These are phyloP conservation scores for Wasmannia auropunctata DNA, from an alignment of 1,140 invertebrate genomes.

Conservation along the genomic window DNA sequence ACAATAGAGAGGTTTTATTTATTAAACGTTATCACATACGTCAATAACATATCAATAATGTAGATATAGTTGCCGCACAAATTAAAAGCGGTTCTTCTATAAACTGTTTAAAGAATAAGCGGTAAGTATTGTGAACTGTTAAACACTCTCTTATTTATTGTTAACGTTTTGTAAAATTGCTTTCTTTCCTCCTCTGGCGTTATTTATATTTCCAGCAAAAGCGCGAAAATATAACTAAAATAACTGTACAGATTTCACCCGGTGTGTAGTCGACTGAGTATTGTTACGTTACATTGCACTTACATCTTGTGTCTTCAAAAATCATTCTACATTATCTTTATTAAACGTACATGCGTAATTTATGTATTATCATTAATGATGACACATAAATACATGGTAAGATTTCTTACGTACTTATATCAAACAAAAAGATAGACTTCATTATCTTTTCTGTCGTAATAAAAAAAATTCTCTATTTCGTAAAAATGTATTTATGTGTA, in stretches of 20 bases:
- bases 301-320: not conserved
- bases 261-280: not conserved
- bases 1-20: not conserved
- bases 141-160: not conserved
- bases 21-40: conserved; percentile 25
- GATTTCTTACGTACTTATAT: conserved; percentile 17
- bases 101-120: not conserved
- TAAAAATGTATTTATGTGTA: not conserved
- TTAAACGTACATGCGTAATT: not conserved
- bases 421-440: not conserved
- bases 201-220: not conserved
- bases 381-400: not conserved
- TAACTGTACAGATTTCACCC: conserved; percentile 14
- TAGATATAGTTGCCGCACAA: conserved; percentile 11
- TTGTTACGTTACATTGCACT: conserved; percentile 40
- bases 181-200: not conserved
- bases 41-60: not conserved
- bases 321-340: not conserved
- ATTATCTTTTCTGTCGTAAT: not conserved
- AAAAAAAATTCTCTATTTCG: conserved; percentile 24
- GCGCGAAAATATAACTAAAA: not conserved
- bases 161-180: conserved; percentile 6
- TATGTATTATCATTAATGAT: not conserved
- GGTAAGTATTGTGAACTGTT: conserved; percentile 17
- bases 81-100: not conserved